These are phyloP conservation scores for Diorhabda carinulata DNA, from an alignment of 1,140 invertebrate species.

Conservation along the genomic window DNA sequence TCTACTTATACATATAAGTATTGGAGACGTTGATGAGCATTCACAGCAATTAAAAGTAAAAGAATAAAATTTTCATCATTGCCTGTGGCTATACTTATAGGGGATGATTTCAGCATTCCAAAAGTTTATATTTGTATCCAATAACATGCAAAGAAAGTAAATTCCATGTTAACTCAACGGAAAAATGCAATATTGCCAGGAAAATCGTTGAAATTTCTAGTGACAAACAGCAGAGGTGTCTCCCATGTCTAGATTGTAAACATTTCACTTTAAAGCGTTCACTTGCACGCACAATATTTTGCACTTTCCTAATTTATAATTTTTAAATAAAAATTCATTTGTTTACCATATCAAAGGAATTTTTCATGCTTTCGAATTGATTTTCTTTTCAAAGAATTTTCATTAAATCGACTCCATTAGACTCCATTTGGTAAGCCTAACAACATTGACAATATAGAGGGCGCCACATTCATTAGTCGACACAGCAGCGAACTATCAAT, in stretches of 20 bases:
- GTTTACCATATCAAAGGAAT: constrained; percentile 46
- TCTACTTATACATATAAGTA: background rate
- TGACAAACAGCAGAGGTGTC: constrained; percentile 49
- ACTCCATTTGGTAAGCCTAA: constrained; percentile 54
- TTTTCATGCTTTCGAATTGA: constrained; percentile 43
- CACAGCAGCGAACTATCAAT: constrained; percentile 25
- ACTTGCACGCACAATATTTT: constrained; percentile 43
- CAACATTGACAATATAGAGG: constrained; percentile 69
- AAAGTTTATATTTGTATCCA: background rate
- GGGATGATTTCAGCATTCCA: background rate
- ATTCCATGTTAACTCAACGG: constrained; percentile 8
- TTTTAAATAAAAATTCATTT: constrained; percentile 47
- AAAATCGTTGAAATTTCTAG: constrained; percentile 40
- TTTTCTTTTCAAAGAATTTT: constrained; percentile 45
- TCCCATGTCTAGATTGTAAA: constrained; percentile 50
- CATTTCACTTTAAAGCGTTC: constrained; percentile 41
- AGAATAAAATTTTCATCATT: constrained; percentile 12
- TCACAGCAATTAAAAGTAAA: constrained; percentile 17
- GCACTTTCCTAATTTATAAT: constrained; percentile 43
- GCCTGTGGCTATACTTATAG: constrained; percentile 11
- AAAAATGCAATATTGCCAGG: constrained; percentile 31
- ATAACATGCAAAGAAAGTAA: constrained; percentile 8
- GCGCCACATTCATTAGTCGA: constrained; percentile 48
- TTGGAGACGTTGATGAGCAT: background rate
- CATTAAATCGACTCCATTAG: constrained; percentile 49